Conservation (phyloP, 2,888 invertebrate genomes). For the Nowickia ferox region DNA sequence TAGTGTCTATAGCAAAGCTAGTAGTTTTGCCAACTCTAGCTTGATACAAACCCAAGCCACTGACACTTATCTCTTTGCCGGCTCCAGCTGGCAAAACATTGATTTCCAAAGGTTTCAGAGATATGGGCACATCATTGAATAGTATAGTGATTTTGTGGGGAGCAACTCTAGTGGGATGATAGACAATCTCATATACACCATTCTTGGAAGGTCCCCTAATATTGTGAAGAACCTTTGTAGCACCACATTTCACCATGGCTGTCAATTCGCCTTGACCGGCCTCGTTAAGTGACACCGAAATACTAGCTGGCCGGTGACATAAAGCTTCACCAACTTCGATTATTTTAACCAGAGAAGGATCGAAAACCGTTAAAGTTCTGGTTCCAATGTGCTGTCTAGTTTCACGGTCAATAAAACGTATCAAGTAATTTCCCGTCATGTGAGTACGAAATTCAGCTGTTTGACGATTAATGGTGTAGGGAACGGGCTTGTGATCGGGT, state of each 20-base stretch:
- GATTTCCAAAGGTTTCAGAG: slow-evolving; percentile 84
- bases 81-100: slow-evolving; percentile 87
- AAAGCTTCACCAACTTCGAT: slow-evolving; percentile 90
- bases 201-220: slow-evolving; percentile 88
- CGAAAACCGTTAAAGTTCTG: slow-evolving; percentile 90
- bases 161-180: slow-evolving; percentile 93
- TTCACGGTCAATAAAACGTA: slow-evolving; percentile 87
- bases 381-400: slow-evolving; percentile 86
- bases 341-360: slow-evolving; percentile 89
- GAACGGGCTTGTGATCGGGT: slow-evolving; percentile 86
- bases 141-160: slow-evolving; percentile 93
- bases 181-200: slow-evolving; percentile 92
- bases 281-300: slow-evolving; percentile 89
- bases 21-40: slow-evolving; percentile 92
- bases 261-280: slow-evolving; percentile 94
- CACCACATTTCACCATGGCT: slow-evolving; percentile 91
- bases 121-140: slow-evolving; percentile 92
- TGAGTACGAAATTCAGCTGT: slow-evolving; percentile 91
- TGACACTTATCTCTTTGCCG: slow-evolving; percentile 88
- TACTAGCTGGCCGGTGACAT: slow-evolving; percentile 91
- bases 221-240: slow-evolving; percentile 91
- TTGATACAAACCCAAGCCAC: slow-evolving; percentile 93
- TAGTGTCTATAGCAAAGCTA: slow-evolving; percentile 94
- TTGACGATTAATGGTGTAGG: slow-evolving; percentile 86
- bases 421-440: slow-evolving; percentile 89